These are phyloP conservation scores for Illadopsis cleaveri DNA, from an alignment of 2,113 vertebrate species.

Conservation along the genomic window DNA sequence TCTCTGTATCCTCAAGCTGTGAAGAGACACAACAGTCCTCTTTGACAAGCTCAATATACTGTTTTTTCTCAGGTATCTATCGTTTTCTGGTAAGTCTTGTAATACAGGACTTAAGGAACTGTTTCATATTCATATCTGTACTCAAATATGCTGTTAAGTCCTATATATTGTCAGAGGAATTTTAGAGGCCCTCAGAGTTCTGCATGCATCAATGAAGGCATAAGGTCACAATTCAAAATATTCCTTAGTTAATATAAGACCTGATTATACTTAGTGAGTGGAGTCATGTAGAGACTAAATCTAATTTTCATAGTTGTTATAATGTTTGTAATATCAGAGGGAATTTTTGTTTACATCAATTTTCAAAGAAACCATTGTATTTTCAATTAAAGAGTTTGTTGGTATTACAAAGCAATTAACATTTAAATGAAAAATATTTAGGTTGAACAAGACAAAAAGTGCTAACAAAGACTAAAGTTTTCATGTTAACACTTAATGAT, in stretches of 20 bases:
- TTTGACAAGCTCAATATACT: background rate
- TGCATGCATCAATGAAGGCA: background rate
- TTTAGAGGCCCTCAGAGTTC: background rate
- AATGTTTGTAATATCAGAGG: conserved; percentile 1
- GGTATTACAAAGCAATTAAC: background rate
- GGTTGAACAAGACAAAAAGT: background rate
- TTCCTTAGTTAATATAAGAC: background rate
- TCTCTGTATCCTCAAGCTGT: background rate
- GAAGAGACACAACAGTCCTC: background rate
- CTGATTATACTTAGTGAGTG: background rate
- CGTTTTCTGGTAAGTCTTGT: background rate
- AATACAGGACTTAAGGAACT: background rate
- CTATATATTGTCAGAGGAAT: background rate
- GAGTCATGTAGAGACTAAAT: background rate
- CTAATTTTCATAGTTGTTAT: conserved; percentile 1
- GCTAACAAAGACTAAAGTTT: background rate
- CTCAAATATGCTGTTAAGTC: background rate
- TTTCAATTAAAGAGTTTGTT: background rate
- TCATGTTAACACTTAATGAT: background rate
- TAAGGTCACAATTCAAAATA: background rate
- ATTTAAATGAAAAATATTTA: background rate
- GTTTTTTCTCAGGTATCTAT: background rate
- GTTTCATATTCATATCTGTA: background rate
- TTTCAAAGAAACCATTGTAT: conserved; percentile 26
- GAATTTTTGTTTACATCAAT: conserved; percentile 1